Evolutionary conservation across 2,113 vertebrate species (phyloP).

Genomic region (Bufo bufo): DNA sequence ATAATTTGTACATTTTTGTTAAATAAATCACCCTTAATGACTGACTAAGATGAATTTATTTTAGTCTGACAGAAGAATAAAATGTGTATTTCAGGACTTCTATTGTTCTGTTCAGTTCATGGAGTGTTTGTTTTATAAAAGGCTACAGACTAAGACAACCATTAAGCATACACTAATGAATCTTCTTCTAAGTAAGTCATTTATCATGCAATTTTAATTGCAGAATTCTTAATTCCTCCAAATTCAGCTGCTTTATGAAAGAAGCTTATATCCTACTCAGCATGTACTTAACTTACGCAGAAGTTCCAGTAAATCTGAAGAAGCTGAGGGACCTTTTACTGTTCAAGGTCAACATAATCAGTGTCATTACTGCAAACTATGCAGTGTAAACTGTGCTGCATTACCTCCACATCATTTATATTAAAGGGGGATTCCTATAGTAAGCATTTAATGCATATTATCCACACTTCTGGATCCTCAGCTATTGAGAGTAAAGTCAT

Average conservation of each 20-base stretch:
- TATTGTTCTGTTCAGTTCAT: constrained; percentile 20
- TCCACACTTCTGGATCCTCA: too few species aligned
- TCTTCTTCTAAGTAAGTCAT: constrained; percentile 44
- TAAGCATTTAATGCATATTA: too few species aligned
- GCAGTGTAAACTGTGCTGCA: neutral
- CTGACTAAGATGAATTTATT: constrained; percentile 17
- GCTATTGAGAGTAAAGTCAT: too few species aligned
- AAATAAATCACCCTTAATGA: neutral
- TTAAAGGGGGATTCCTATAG: neutral
- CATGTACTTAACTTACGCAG: constrained; percentile 24
- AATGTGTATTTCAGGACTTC: constrained; percentile 13
- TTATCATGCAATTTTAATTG: constrained; percentile 55
- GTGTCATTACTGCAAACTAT: neutral
- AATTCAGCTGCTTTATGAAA: constrained; percentile 47
- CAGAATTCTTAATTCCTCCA: constrained; percentile 34
- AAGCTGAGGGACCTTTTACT: neutral
- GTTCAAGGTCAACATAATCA: constrained; percentile 21
- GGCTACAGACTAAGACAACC: constrained; percentile 38
- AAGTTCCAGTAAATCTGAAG: constrained; percentile 8
- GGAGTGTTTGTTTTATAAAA: constrained; percentile 34
- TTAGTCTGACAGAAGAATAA: neutral
- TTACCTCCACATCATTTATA: neutral
- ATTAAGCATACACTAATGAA: constrained; percentile 52
- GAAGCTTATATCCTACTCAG: constrained; percentile 43
- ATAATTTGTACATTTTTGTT: neutral